A percentile compares a stretch with the other conserved stretches of the same genome.
phyloP scores from a whole-genome alignment of 2,888 invertebrate species.

The Campoletis raptor region DNA sequence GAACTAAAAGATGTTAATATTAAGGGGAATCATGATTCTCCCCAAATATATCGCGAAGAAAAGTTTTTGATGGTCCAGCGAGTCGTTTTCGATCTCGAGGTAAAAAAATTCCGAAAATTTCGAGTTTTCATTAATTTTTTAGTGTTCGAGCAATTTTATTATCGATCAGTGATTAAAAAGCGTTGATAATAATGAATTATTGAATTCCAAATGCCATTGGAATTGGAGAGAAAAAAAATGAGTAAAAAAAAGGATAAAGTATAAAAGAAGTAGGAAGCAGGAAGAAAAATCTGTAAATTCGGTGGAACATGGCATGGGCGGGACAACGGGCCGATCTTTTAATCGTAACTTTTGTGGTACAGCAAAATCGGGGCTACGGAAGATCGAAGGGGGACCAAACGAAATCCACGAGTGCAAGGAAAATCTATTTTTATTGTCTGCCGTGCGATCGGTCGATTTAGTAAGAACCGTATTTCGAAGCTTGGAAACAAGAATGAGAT shows the following conservation, averaged over 20 bases:
- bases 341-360: slow-evolving; percentile 75
- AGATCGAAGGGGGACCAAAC: slow-evolving; percentile 34
- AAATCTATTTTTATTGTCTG: slow-evolving; percentile 82
- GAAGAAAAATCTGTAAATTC: slow-evolving; percentile 75
- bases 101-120: neutral
- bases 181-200: neutral
- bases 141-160: neutral
- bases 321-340: slow-evolving; percentile 77
- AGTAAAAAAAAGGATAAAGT: slow-evolving; percentile 61
- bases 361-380: slow-evolving; percentile 72
- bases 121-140: neutral
- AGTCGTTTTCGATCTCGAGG: neutral
- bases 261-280: slow-evolving; percentile 37
- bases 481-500: slow-evolving; percentile 41
- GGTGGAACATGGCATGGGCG: slow-evolving; percentile 75
- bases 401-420: slow-evolving; percentile 75
- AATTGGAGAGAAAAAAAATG: neutral
- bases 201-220: neutral
- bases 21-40: neutral
- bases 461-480: slow-evolving; percentile 66
- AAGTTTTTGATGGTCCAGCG: neutral
- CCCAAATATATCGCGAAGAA: neutral
- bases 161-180: slow-evolving; percentile 1
- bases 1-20: neutral
- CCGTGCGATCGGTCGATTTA: slow-evolving; percentile 49